phyloP scores from a whole-genome alignment of 2,888 invertebrate genomes.

The Acanthopleura granulata region DNA sequence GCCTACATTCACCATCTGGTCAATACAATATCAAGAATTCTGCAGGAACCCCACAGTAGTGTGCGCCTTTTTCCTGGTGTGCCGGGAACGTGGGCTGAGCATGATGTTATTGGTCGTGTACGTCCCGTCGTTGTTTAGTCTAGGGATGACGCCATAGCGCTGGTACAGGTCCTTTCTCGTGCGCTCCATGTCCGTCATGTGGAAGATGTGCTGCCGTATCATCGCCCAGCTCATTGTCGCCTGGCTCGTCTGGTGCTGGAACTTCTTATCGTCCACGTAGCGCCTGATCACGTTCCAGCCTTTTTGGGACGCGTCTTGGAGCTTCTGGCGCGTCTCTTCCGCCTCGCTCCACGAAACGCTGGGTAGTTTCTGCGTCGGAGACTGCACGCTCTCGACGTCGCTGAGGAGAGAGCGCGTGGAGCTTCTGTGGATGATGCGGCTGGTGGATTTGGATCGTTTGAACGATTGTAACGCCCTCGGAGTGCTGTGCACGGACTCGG shows the following conservation, averaged over 20 bases:
- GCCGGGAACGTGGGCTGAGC: not conserved
- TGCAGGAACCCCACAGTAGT: too few relatives aligned
- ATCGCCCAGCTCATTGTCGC: constrained; percentile 20
- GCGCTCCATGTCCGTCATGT: constrained; percentile 20
- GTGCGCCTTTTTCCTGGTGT: too few relatives aligned
- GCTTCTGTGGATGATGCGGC: not conserved
- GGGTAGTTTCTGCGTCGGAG: not conserved
- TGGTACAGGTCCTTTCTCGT: constrained; percentile 21
- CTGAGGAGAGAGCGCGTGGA: not conserved
- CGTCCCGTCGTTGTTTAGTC: not conserved
- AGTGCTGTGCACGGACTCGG: not conserved
- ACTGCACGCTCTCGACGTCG: not conserved
- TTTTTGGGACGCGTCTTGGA: not conserved
- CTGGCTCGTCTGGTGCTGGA: constrained; percentile 2
- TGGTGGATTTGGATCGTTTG: too few relatives aligned
- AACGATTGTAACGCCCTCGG: too few relatives aligned
- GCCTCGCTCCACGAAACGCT: not conserved
- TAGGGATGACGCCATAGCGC: constrained; percentile 16
- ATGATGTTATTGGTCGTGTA: constrained; percentile 2
- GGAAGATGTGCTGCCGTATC: not conserved
- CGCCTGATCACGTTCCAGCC: constrained; percentile 17
- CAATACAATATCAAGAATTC: too few relatives aligned
- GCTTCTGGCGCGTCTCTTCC: not conserved
- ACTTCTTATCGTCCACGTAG: constrained; percentile 13
- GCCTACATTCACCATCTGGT: too few relatives aligned